phyloP scores from a whole-genome alignment of 2,113 vertebrate genomes.

The Motacilla alba region DNA sequence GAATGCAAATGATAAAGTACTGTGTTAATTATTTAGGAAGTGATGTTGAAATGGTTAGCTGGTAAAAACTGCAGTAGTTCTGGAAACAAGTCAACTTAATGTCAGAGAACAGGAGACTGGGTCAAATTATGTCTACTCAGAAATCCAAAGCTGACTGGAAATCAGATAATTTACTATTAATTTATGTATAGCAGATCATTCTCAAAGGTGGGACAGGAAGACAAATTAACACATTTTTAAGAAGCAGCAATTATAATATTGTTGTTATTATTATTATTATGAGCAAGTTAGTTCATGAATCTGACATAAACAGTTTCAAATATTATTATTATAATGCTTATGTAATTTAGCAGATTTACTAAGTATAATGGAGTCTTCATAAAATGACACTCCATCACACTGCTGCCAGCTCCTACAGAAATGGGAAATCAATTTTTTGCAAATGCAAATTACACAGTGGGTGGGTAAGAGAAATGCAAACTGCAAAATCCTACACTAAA shows the following conservation, averaged over 20 bases:
- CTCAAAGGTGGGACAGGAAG: background rate
- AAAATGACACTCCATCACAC: background rate
- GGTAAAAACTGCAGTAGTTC: conserved; percentile 2
- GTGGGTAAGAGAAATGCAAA: conserved; percentile 30
- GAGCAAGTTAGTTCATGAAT: background rate
- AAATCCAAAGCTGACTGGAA: background rate
- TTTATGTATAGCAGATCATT: background rate
- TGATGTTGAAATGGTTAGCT: conserved; percentile 26
- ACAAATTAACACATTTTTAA: background rate
- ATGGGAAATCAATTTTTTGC: background rate
- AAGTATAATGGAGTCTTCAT: background rate
- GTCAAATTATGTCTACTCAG: background rate
- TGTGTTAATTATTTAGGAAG: conserved; percentile 27
- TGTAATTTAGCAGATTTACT: conserved; percentile 19
- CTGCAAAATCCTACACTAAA: conserved; percentile 39
- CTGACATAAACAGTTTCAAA: background rate
- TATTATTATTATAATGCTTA: background rate
- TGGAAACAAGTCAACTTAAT: background rate
- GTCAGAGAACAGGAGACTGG: background rate
- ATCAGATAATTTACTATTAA: background rate
- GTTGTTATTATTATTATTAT: background rate
- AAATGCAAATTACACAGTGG: conserved; percentile 15
- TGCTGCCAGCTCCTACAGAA: conserved; percentile 12
- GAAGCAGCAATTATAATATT: background rate
- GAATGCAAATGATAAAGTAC: conserved; percentile 46